phyloP scores from a whole-genome alignment of 2,888 invertebrate species.

The Orthosia incerta region DNA sequence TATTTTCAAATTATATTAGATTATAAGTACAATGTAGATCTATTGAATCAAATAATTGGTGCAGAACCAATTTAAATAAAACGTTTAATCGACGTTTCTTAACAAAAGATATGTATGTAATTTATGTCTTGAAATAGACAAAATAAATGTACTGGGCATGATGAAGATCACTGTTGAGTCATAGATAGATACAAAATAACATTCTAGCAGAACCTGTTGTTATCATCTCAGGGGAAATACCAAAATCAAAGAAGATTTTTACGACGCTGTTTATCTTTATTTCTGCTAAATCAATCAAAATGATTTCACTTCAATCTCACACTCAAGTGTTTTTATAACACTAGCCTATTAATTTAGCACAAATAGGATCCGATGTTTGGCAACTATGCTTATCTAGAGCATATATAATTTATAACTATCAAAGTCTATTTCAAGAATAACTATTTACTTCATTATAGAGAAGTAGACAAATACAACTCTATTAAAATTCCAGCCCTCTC shows the following conservation, averaged over 20 bases:
- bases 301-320: constrained; percentile 38
- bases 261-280: constrained; percentile 38
- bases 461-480: constrained; percentile 11
- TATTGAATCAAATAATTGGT: constrained; percentile 6
- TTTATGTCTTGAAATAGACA: constrained; percentile 34
- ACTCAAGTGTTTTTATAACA: constrained; percentile 43
- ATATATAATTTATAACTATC: constrained; percentile 37
- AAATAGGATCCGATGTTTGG: constrained; percentile 50
- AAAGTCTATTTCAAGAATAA: constrained; percentile 52
- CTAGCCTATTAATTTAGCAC: constrained; percentile 45
- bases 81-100: constrained; percentile 1
- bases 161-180: constrained; percentile 33
- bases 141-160: constrained; percentile 6
- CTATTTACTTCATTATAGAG: constrained; percentile 35
- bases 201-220: constrained; percentile 34
- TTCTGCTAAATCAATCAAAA: constrained; percentile 43
- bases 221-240: constrained; percentile 41
- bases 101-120: constrained; percentile 14
- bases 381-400: constrained; percentile 48
- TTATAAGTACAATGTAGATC: neutral
- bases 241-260: constrained; percentile 31
- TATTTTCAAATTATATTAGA: neutral
- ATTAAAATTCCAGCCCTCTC: constrained; percentile 24
- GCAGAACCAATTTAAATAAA: constrained; percentile 12
- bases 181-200: constrained; percentile 20